Evolutionary conservation across 2,797 vertebrate genomes (phyloP).

Genomic region (Melopsittacus undulatus): DNA sequence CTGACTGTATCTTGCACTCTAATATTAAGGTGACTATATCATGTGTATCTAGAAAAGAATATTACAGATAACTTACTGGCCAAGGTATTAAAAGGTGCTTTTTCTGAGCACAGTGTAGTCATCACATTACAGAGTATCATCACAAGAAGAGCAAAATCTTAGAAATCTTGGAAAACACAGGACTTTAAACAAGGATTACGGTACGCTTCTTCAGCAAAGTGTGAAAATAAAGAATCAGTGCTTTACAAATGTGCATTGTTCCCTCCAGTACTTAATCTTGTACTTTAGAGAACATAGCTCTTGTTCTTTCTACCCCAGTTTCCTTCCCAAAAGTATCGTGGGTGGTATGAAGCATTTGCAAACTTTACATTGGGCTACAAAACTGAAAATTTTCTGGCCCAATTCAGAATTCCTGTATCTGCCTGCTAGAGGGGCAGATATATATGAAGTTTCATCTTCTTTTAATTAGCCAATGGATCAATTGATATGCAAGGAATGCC

Average conservation of each 20-base stretch:
- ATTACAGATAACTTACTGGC: neutral
- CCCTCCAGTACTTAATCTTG: neutral
- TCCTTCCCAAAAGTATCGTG: neutral
- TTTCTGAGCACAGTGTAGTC: neutral
- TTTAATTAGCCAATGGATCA: neutral
- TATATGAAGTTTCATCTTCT: neutral
- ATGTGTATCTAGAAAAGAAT: neutral
- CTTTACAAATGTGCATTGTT: neutral
- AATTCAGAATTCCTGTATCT: neutral
- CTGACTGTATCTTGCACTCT: neutral
- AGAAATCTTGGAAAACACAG: neutral
- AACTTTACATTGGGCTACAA: neutral
- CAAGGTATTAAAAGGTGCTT: neutral
- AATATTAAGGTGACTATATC: neutral
- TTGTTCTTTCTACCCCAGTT: neutral
- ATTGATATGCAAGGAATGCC: neutral
- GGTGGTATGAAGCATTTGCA: neutral
- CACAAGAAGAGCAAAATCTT: neutral
- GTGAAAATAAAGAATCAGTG: neutral
- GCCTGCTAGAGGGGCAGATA: neutral
- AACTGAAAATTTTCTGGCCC: neutral
- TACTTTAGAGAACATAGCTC: neutral
- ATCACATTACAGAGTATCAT: neutral
- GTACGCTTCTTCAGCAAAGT: neutral
- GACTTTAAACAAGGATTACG: neutral